phyloP scores from a whole-genome alignment of 23 tunicate species.

The Aplidium turbinatum region DNA sequence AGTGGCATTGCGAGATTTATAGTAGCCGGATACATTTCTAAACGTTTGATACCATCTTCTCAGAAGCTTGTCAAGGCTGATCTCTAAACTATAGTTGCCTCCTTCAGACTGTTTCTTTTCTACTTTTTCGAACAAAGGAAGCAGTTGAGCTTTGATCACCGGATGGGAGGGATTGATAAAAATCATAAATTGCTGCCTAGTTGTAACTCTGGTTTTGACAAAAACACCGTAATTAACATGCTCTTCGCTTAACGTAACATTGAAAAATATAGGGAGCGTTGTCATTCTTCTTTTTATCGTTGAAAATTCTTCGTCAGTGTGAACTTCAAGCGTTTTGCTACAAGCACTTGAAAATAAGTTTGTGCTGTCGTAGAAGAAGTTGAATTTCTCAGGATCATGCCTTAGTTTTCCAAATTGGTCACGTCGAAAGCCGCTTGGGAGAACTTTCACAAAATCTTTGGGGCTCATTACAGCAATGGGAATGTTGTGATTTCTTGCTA shows the following conservation, averaged over 20 bases:
- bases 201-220: background rate
- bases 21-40: background rate
- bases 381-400: background rate
- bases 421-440: background rate
- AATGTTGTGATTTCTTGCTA: conserved; percentile 5
- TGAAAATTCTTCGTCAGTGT: conserved; percentile 1
- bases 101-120: background rate
- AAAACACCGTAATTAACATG: background rate
- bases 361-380: background rate
- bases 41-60: background rate
- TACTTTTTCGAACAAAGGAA: background rate
- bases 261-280: background rate
- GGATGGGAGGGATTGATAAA: conserved; percentile 16
- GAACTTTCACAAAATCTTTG: background rate
- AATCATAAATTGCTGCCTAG: background rate
- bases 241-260: background rate
- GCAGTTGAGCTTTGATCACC: conserved; percentile 3
- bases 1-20: background rate
- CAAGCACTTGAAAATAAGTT: background rate
- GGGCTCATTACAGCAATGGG: background rate
- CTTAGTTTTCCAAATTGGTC: background rate
- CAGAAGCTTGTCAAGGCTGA: background rate
- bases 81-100: background rate
- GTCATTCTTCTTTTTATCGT: background rate
- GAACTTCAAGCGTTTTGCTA: background rate